These are phyloP conservation scores for Gambusia holbrooki DNA, from an alignment of 2,113 vertebrate species.

Conservation along the genomic window DNA sequence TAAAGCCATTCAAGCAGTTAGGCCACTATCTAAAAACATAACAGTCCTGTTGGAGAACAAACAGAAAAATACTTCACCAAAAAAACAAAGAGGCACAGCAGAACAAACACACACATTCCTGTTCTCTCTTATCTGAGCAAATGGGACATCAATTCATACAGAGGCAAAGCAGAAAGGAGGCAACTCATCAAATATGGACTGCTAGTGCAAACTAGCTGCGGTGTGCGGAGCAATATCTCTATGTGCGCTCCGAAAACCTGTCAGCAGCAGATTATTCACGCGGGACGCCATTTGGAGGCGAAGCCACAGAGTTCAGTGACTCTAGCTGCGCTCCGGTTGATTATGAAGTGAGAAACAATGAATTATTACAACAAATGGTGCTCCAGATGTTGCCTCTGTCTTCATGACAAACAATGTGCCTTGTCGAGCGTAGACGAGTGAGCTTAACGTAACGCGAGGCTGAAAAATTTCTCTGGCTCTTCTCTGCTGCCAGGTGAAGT, in stretches of 20 bases:
- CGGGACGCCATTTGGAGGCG: constrained; percentile 32
- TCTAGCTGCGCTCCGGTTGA: constrained; percentile 54
- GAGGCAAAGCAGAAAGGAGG: constrained; percentile 5
- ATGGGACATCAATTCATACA: constrained; percentile 35
- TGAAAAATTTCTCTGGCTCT: constrained; percentile 55
- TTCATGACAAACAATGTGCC: constrained; percentile 61
- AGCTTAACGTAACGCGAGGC: constrained; percentile 35
- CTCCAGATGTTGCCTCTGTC: constrained; percentile 69
- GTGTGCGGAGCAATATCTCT: constrained; percentile 44
- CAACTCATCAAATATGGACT: constrained; percentile 53
- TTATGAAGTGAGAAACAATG: constrained; percentile 66
- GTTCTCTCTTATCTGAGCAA: constrained; percentile 52
- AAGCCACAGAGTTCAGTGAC: constrained; percentile 44
- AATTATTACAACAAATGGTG: constrained; percentile 75
- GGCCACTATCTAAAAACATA: constrained; percentile 26
- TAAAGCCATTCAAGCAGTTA: neutral
- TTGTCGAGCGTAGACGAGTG: constrained; percentile 40
- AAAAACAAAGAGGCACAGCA: neutral
- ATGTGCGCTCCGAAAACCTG: constrained; percentile 47
- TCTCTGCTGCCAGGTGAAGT: constrained; percentile 3
- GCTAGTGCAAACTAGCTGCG: constrained; percentile 56
- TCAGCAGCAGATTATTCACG: constrained; percentile 57
- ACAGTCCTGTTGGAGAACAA: constrained; percentile 1
- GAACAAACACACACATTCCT: constrained; percentile 32
- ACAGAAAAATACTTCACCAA: constrained; percentile 12